A percentile compares a stretch with the other conserved stretches of the same genome.
Conservation (phyloP, 2,113 vertebrate genomes). For the Pteruthius melanotis region DNA sequence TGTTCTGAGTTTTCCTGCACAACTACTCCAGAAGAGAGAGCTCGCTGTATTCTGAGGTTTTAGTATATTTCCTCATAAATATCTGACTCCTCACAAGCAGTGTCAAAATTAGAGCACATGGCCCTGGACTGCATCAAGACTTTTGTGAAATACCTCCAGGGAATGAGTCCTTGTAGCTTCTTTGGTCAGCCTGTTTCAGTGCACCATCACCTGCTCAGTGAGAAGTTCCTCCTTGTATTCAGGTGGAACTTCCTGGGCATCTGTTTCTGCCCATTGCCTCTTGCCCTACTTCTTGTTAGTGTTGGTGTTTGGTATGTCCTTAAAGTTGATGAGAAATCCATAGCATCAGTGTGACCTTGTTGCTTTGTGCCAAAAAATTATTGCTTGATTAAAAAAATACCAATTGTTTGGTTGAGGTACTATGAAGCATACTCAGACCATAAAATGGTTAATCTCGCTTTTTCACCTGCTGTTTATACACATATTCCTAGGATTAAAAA, state of each 20-base stretch:
- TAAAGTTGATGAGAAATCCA: not conserved
- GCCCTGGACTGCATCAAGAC: not conserved
- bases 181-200: not conserved
- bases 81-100: not conserved
- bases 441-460: not conserved
- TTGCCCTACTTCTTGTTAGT: not conserved
- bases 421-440: not conserved
- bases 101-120: not conserved
- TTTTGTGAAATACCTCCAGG: not conserved
- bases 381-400: not conserved
- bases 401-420: not conserved
- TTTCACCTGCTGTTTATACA: not conserved
- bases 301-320: not conserved
- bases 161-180: rapidly evolving
- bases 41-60: not conserved
- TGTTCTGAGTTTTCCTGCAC: too few relatives aligned
- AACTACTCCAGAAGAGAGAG: not conserved
- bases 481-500: not conserved
- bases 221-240: not conserved
- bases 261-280: not conserved
- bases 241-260: not conserved
- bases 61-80: not conserved
- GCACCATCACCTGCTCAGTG: not conserved
- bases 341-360: not conserved
- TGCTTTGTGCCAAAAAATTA: not conserved